Conservation (phyloP, 2,797 vertebrate genomes). For the Lagodon rhomboides region DNA sequence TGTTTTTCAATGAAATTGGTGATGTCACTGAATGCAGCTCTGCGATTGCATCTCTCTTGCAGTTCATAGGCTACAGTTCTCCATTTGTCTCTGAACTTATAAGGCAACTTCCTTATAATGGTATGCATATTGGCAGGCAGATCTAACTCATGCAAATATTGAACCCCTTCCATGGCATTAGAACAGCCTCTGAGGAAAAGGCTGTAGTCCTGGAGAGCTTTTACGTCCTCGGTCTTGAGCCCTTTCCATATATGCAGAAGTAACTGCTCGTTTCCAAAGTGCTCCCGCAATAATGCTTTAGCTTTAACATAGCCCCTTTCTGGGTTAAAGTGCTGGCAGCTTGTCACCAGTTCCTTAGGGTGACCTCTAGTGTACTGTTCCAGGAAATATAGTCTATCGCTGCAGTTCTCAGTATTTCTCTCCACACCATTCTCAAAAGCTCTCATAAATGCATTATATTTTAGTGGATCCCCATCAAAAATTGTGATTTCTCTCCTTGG, state of each 20-base stretch:
- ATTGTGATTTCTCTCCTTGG: background rate
- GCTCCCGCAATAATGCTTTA: background rate
- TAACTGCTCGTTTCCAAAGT: background rate
- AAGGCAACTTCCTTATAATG: background rate
- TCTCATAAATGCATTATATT: background rate
- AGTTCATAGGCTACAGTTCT: background rate
- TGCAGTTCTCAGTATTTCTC: background rate
- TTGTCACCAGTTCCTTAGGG: background rate
- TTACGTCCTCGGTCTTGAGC: background rate
- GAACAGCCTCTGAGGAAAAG: background rate
- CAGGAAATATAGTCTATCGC: background rate
- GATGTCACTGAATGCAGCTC: background rate
- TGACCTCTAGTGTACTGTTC: background rate
- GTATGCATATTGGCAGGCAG: background rate
- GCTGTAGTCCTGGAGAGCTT: background rate
- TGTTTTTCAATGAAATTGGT: background rate
- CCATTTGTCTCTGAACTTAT: background rate
- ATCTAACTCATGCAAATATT: background rate
- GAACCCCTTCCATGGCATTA: background rate
- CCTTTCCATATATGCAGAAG: background rate
- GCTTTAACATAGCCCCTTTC: background rate
- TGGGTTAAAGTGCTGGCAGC: background rate
- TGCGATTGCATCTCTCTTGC: background rate
- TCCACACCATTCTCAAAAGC: slow-evolving; percentile 1
- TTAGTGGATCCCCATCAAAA: background rate